A percentile compares a stretch with the other conserved stretches of the same genome.
Conservation (phyloP, 2,797 vertebrate genomes). For the Gobio occitaniae region DNA sequence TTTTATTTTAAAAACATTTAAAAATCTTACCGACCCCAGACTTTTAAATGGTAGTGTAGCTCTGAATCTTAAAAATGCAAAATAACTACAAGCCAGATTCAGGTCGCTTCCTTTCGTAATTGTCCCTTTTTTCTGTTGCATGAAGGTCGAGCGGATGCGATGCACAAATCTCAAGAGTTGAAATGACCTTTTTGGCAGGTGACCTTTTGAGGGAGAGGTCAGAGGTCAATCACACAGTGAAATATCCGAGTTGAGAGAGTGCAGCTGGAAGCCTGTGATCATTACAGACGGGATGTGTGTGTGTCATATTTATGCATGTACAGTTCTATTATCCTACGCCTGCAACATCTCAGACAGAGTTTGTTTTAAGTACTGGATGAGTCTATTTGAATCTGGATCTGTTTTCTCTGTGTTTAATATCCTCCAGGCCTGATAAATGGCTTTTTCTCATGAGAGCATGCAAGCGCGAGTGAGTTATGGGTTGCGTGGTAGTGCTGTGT, state of each 20-base stretch:
- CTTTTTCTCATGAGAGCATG: constrained; percentile 8
- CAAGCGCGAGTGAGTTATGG: constrained; percentile 8
- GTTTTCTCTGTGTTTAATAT: constrained; percentile 25
- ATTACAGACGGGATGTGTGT: constrained; percentile 41
- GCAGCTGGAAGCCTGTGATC: constrained; percentile 41
- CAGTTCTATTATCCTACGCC: constrained; percentile 24
- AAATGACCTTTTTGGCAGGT: constrained; percentile 36
- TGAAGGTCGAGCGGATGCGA: constrained; percentile 5
- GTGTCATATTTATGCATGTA: constrained; percentile 38
- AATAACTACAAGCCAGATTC: not conserved
- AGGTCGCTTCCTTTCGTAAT: not conserved
- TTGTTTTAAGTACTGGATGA: constrained; percentile 43
- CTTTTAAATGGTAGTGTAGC: not conserved
- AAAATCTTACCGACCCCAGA: not conserved
- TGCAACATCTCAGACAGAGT: constrained; percentile 40
- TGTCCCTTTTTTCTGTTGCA: not conserved
- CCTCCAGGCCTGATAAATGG: not conserved
- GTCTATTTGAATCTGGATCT: constrained; percentile 19
- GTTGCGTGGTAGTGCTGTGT: not conserved
- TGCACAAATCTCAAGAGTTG: constrained; percentile 31
- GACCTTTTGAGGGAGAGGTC: constrained; percentile 20
- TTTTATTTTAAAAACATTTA: not conserved
- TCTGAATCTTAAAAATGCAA: not conserved
- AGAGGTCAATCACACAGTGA: constrained; percentile 36
- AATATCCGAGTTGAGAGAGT: constrained; percentile 22